Percentiles rank a stretch among this genome's conserved stretches.
phyloP scores from a whole-genome alignment of 2,797 vertebrate species.

The Gallinago stenura region DNA sequence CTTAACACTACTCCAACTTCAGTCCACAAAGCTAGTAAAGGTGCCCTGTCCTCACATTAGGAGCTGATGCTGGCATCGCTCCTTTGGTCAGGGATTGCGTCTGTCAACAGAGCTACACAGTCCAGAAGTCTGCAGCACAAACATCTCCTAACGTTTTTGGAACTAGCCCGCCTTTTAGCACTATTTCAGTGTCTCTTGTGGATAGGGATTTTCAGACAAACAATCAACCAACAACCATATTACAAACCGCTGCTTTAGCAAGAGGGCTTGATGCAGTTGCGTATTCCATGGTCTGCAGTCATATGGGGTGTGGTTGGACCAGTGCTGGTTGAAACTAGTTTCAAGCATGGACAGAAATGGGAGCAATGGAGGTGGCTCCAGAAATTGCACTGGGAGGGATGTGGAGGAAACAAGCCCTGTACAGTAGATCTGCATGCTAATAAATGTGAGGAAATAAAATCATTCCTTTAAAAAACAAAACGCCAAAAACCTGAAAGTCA shows the following conservation, averaged over 20 bases:
- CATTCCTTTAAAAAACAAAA: not conserved
- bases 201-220: conserved; percentile 49
- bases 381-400: conserved; percentile 9
- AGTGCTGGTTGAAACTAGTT: conserved; percentile 35
- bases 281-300: conserved; percentile 29
- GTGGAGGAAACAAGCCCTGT: not conserved
- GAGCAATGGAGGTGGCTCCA: conserved; percentile 27
- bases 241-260: conserved; percentile 52
- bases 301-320: conserved; percentile 52
- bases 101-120: not conserved
- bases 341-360: not conserved
- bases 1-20: not conserved
- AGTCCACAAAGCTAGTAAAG: not conserved
- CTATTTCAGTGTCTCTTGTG: conserved; percentile 48
- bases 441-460: conserved; percentile 46
- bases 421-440: not conserved
- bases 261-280: conserved; percentile 29
- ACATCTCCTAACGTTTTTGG: not conserved
- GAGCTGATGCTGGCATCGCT: not conserved
- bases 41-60: not conserved
- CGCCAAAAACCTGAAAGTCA: conserved; percentile 37
- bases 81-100: not conserved
- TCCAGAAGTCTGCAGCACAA: conserved; percentile 54
- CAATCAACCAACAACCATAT: conserved; percentile 40
- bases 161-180: conserved; percentile 25